Conservation (phyloP, 2,113 vertebrate genomes). For the Ciconia maguari region DNA sequence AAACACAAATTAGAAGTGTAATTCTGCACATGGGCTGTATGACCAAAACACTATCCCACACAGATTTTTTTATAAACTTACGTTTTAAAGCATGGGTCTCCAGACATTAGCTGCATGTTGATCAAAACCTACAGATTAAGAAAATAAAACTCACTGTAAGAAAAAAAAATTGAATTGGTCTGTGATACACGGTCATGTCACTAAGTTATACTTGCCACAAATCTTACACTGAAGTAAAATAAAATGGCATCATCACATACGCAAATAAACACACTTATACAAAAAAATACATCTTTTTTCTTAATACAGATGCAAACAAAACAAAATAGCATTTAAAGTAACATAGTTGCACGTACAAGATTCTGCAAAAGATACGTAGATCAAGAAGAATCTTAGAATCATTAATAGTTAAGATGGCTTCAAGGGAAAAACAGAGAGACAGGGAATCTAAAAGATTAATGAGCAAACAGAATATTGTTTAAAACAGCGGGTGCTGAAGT, state of each 20-base stretch:
- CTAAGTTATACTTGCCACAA: neutral
- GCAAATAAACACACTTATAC: neutral
- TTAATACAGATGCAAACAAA: neutral
- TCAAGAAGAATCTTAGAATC: neutral
- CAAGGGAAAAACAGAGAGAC: neutral
- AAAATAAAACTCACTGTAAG: neutral
- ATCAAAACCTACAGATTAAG: slow-evolving; percentile 84
- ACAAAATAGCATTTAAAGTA: neutral
- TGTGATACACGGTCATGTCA: neutral
- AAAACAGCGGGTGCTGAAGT: neutral
- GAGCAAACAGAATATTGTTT: neutral
- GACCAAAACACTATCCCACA: neutral
- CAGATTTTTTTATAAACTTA: slow-evolving; percentile 69
- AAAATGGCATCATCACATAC: neutral
- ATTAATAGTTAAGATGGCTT: neutral
- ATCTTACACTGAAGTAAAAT: neutral
- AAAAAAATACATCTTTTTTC: neutral
- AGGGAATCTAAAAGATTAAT: neutral
- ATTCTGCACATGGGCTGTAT: neutral
- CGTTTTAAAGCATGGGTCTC: slow-evolving; percentile 98
- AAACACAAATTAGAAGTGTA: neutral
- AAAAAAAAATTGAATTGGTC: neutral
- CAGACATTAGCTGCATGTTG: slow-evolving; percentile 93
- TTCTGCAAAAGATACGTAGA: neutral
- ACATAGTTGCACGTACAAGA: neutral